A percentile compares a stretch with the other conserved stretches of the same genome.
These are phyloP conservation scores for Montipora efflorescens DNA, from an alignment of 64 coral and sea anemone species.

Conservation along the genomic window DNA sequence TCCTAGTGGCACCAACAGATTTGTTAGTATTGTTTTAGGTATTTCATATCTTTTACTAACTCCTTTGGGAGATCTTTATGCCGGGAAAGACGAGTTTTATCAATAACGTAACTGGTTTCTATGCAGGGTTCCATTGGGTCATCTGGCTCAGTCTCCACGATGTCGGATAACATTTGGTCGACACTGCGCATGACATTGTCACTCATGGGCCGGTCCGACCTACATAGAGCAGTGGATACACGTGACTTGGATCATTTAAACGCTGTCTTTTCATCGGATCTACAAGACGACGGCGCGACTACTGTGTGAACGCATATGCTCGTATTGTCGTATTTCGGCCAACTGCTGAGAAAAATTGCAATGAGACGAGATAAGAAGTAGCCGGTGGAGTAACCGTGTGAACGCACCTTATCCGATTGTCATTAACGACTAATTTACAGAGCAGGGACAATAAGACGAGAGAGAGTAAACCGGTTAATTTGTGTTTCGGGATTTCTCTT, in stretches of 20 bases:
- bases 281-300: not conserved
- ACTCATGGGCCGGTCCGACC: slow-evolving; percentile 86
- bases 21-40: too few species aligned
- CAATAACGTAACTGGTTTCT: not conserved
- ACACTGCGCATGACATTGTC: slow-evolving; percentile 97
- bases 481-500: too few species aligned
- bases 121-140: slow-evolving; percentile 70
- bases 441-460: not conserved
- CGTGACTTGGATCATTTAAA: slow-evolving; percentile 94
- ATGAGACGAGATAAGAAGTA: too few species aligned
- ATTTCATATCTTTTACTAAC: too few species aligned
- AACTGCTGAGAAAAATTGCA: too few species aligned
- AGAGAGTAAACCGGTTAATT: not conserved
- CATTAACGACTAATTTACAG: too few species aligned
- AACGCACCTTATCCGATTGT: too few species aligned
- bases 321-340: not conserved
- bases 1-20: too few species aligned
- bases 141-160: slow-evolving; percentile 73
- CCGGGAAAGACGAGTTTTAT: not conserved
- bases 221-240: slow-evolving; percentile 83
- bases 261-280: slow-evolving; percentile 61
- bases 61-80: too few species aligned
- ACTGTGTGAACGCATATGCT: not conserved
- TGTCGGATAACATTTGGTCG: slow-evolving; percentile 99
- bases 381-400: too few species aligned